phyloP scores from a whole-genome alignment of 2,888 invertebrate species.

The Notodromas monacha region DNA sequence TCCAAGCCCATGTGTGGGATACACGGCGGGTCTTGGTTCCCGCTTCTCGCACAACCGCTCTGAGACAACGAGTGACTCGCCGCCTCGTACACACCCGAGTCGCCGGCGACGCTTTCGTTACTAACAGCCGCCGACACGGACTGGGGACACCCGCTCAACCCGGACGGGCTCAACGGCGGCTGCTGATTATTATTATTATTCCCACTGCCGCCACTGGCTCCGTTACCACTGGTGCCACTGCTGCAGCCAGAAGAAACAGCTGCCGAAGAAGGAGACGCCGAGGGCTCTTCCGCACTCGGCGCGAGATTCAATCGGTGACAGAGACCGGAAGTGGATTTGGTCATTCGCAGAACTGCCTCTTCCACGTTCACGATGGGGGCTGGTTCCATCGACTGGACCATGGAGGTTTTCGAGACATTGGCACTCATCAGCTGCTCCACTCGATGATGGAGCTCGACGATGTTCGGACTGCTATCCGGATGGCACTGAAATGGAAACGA shows the following conservation, averaged over 20 bases:
- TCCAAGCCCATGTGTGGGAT: slow-evolving; percentile 25
- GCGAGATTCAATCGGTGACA: slow-evolving; percentile 7
- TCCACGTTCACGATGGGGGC: slow-evolving; percentile 6
- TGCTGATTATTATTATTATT: slow-evolving; percentile 5
- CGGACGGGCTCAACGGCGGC: background rate
- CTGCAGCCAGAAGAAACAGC: no score
- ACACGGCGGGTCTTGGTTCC: no score
- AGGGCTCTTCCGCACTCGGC: background rate
- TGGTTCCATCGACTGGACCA: background rate
- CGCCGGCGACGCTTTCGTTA: slow-evolving; percentile 79
- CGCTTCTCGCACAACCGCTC: background rate
- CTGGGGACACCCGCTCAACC: slow-evolving; percentile 15
- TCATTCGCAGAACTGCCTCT: slow-evolving; percentile 7
- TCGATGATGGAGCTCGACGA: slow-evolving; percentile 5
- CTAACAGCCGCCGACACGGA: slow-evolving; percentile 84
- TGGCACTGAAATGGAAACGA: background rate
- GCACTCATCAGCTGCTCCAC: slow-evolving; percentile 8
- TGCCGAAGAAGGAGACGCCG: no score
- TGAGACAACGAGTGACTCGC: slow-evolving; percentile 10
- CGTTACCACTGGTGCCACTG: no score
- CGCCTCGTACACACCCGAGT: slow-evolving; percentile 19
- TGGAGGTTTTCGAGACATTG: background rate
- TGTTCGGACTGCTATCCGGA: slow-evolving; percentile 1
- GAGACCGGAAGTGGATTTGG: no score
- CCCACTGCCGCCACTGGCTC: no score